Evolutionary conservation across 2,797 vertebrate species (phyloP).

Genomic region (Silurus aristotelis): DNA sequence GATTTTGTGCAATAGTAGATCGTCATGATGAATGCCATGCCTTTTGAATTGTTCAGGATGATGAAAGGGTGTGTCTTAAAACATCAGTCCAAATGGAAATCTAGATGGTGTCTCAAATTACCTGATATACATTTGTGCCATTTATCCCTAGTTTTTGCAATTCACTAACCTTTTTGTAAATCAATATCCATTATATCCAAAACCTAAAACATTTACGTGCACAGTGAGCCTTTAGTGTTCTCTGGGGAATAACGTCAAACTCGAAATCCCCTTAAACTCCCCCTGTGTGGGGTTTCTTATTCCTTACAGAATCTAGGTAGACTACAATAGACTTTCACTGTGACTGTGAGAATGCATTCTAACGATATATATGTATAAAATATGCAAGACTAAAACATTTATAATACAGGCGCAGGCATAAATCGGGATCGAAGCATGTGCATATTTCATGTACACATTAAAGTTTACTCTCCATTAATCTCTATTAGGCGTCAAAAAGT

Average conservation of each 20-base stretch:
- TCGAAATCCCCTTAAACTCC: slow-evolving; percentile 1
- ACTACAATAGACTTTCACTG: neutral
- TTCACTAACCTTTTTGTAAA: neutral
- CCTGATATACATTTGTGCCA: neutral
- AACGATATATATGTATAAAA: neutral
- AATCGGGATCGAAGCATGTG: neutral
- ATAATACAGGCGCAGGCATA: neutral
- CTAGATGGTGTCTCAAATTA: neutral
- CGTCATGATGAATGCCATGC: neutral
- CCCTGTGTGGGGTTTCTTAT: neutral
- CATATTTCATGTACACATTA: neutral
- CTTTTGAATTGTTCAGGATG: neutral
- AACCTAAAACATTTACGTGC: neutral
- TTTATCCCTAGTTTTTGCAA: neutral
- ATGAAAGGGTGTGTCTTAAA: neutral
- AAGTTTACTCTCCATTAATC: neutral
- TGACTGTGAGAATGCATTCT: neutral
- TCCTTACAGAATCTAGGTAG: neutral
- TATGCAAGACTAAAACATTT: neutral
- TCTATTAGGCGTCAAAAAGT: neutral
- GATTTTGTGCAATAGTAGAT: no score
- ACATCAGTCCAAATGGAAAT: neutral
- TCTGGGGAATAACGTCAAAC: neutral
- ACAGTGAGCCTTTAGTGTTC: neutral
- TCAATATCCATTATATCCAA: neutral